Evolutionary conservation across 2,113 vertebrate species (phyloP).

Genomic region (Tragulus kanchil): DNA sequence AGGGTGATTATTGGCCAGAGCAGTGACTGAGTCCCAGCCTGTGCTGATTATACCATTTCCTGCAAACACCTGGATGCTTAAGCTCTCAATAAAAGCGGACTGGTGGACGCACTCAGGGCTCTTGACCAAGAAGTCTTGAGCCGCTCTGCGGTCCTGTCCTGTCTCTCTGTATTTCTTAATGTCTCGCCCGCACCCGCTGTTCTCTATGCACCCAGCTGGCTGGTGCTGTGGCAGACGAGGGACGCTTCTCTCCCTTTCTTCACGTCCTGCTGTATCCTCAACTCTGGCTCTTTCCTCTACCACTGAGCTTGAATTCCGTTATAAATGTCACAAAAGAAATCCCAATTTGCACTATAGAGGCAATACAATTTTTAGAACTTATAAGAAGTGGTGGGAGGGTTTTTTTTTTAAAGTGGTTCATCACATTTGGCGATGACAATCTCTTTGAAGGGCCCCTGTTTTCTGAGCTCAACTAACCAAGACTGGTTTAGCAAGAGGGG

Average conservation of each 20-base stretch:
- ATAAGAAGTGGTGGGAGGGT: not conserved
- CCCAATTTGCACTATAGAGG: not conserved
- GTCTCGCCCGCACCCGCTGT: no score
- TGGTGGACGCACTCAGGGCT: no score
- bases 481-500: not conserved
- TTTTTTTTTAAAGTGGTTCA: not conserved
- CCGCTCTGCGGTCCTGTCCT: no score
- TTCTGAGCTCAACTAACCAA: not conserved
- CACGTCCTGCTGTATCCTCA: not conserved
- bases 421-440: not conserved
- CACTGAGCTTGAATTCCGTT: not conserved
- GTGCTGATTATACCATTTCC: no score
- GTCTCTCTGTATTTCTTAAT: no score
- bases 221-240: no score
- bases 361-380: not conserved
- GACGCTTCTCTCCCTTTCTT: not conserved
- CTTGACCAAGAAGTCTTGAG: no score
- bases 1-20: no score
- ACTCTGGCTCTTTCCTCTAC: not conserved
- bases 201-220: no score
- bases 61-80: no score
- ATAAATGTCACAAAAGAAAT: not conserved
- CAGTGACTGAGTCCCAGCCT: no score
- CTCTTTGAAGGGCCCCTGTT: not conserved
- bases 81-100: no score